A percentile compares a stretch with the other conserved stretches of the same genome.
Evolutionary conservation across 2,888 invertebrate species (phyloP).

Genomic region (Salpingus planirostris): DNA sequence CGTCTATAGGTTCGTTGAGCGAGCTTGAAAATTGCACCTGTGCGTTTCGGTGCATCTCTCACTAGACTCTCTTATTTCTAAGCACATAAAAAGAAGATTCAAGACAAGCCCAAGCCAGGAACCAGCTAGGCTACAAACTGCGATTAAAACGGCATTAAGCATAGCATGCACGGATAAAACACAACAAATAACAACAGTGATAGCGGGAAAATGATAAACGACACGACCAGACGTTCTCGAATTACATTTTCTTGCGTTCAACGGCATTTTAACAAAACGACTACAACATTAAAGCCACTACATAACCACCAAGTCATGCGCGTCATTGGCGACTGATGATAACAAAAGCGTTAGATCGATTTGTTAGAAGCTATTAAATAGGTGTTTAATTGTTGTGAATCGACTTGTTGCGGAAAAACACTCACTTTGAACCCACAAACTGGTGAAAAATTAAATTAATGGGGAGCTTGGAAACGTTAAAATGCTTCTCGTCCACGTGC

Average conservation of each 20-base stretch:
- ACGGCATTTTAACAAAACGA: not conserved
- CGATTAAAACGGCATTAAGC: too few relatives aligned
- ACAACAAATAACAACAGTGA: too few relatives aligned
- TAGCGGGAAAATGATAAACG: too few relatives aligned
- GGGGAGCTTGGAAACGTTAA: constrained; percentile 22
- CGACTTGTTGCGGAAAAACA: constrained; percentile 4
- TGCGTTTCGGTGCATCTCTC: too few relatives aligned
- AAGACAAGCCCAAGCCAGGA: too few relatives aligned
- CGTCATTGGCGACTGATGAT: constrained; percentile 7
- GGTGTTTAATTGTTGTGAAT: constrained; percentile 1
- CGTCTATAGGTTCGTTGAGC: too few relatives aligned
- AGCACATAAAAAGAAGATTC: too few relatives aligned
- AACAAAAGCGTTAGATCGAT: not conserved
- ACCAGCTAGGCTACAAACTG: not conserved
- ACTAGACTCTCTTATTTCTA: too few relatives aligned
- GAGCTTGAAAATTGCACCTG: too few relatives aligned
- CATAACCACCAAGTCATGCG: constrained; percentile 16
- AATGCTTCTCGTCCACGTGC: constrained; percentile 33
- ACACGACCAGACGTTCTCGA: too few relatives aligned
- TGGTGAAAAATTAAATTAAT: constrained; percentile 12
- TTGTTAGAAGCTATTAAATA: not conserved
- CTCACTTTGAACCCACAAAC: constrained; percentile 17
- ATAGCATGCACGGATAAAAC: not conserved
- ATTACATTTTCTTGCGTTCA: not conserved
- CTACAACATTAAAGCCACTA: constrained; percentile 9